phyloP scores from a whole-genome alignment of 2,888 invertebrate species.

The Drosophila antonietae region DNA sequence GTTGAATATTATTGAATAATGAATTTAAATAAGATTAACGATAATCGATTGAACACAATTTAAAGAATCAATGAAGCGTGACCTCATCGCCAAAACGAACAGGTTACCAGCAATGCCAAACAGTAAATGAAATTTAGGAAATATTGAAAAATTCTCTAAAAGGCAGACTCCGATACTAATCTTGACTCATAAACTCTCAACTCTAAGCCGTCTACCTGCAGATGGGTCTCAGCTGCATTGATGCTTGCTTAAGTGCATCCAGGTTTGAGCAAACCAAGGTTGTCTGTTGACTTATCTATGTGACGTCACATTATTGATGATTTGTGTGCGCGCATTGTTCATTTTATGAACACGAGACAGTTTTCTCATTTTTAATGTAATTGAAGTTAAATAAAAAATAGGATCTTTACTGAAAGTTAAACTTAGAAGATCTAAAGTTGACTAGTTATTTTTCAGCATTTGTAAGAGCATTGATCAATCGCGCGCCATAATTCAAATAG shows the following conservation, averaged over 20 bases:
- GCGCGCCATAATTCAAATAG: not conserved
- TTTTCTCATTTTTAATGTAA: not conserved
- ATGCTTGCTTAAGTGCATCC: not conserved
- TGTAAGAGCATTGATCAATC: not conserved
- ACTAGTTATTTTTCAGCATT: not conserved
- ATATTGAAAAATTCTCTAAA: not conserved
- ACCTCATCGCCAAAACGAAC: constrained; percentile 14
- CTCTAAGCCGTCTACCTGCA: not conserved
- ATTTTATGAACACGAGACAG: not conserved
- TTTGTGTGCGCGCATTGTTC: not conserved
- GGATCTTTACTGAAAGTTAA: not conserved
- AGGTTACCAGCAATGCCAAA: constrained; percentile 26
- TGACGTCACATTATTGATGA: not conserved
- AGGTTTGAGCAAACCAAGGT: not conserved
- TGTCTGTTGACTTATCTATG: not conserved
- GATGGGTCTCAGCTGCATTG: not conserved
- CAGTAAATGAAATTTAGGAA: not conserved
- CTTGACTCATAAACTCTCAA: not conserved
- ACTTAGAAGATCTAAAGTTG: not conserved
- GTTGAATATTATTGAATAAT: not conserved
- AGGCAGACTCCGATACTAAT: not conserved
- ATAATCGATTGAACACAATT: not conserved
- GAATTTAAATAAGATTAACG: not conserved
- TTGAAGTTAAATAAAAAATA: too few species aligned
- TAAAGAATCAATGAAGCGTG: constrained; percentile 39